Evolutionary conservation across 2,797 vertebrate species (phyloP), one percentile per base, ranked within the genome.

Genomic region (Amblyraja radiata): DNA sequence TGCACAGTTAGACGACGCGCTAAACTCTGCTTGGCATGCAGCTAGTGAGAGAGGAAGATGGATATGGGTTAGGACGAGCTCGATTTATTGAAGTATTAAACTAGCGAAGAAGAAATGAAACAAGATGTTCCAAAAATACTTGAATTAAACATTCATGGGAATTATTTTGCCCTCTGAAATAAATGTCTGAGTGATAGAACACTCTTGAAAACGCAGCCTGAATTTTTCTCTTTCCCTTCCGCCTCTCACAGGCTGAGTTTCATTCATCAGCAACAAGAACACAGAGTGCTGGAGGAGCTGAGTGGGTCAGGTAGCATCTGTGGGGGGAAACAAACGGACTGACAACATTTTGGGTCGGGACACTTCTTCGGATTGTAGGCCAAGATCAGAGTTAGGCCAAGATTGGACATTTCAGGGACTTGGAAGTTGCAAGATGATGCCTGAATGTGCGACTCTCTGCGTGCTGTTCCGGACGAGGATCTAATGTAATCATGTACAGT

Each of bases 21-120:
- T 88, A 36, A 88, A 88, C 84, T 88, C n/a, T 7, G 36, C 14
- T 78, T 10, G n/a, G 28, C 18, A 46, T 84, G 61, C 5, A 16
- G 86, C 93, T 78, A 23, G 6, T 54, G 6, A 61, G 65, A 39
- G 46, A 79, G 18, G 18, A 1, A 39, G 94, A 92, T 54, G 93
- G 65, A 32, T 32, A 93, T 93, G 94, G 93, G 93, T 94, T 10
- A 54, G 94, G 94, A 93, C 94, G 93, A 39, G 84, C 93, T 93
- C 94, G 94, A 93, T 94, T 94, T 95, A 93, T 76, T 73, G 61
- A 68, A 79, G 93, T 93, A 93, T 68, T 91, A 94, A 94, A 93
- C 93, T 93, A 32, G 93, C 93, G 21, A 92, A 94, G 95, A 95
- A 96, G 95, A 94, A 88, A 68, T 92, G 90, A 71, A 92, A 73